phyloP scores from a whole-genome alignment of 2,113 vertebrate species.

The Isichthys henryi region DNA sequence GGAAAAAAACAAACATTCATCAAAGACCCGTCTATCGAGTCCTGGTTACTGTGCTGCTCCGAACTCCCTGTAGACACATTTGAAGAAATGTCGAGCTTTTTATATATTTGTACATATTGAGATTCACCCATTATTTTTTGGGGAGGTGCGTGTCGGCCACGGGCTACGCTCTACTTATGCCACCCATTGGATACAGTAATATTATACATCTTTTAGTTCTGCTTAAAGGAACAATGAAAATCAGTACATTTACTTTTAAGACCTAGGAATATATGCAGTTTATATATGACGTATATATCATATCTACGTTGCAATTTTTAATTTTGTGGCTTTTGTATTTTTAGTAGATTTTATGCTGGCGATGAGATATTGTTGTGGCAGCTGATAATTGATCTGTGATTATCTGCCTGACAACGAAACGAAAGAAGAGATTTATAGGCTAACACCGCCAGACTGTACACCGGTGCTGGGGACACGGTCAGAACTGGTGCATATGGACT shows the following conservation, averaged over 20 bases:
- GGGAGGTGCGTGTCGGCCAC: neutral
- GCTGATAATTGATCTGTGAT: neutral
- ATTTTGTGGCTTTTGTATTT: neutral
- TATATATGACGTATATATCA: neutral
- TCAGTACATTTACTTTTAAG: neutral
- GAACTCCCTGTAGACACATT: neutral
- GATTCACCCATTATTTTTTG: neutral
- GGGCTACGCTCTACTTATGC: no score
- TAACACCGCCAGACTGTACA: neutral
- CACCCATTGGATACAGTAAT: neutral
- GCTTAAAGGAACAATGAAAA: neutral
- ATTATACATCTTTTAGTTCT: neutral
- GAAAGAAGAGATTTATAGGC: neutral
- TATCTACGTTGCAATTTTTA: neutral
- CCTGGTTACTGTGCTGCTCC: neutral
- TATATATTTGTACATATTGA: no score
- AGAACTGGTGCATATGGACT: neutral
- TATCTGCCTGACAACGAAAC: neutral
- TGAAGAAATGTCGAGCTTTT: neutral
- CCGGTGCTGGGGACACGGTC: neutral
- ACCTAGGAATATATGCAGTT: neutral
- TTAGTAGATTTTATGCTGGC: neutral
- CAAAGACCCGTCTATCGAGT: neutral
- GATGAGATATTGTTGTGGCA: neutral
- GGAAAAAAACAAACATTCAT: neutral